A percentile compares a stretch with the other conserved stretches of the same genome.
Evolutionary conservation across 2,113 vertebrate genomes (phyloP).

Genomic region (Hylia prasina): DNA sequence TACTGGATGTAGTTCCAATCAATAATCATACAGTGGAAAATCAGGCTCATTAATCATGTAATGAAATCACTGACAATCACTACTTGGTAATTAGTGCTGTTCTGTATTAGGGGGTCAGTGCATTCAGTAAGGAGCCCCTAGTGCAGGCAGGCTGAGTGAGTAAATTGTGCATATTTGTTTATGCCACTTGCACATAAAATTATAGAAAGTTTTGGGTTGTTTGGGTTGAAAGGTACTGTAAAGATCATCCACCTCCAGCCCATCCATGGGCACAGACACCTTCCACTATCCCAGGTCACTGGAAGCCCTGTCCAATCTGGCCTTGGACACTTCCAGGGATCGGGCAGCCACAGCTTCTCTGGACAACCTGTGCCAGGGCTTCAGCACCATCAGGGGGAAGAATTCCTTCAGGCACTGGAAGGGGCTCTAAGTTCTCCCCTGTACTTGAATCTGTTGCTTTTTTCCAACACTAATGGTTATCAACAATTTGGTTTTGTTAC

Average conservation of each 20-base stretch:
- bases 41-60: conserved; percentile 19
- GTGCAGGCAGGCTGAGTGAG: background rate
- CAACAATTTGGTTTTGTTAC: background rate
- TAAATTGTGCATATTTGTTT: background rate
- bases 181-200: background rate
- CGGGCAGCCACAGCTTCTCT: background rate
- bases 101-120: background rate
- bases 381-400: fast-evolving
- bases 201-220: background rate
- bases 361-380: fast-evolving
- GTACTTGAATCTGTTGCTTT: background rate
- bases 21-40: background rate
- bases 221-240: background rate
- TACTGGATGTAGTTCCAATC: background rate
- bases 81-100: background rate
- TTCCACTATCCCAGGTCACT: background rate
- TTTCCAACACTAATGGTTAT: background rate
- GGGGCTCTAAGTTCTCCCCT: fast-evolving
- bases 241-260: background rate
- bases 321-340: background rate
- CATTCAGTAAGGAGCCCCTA: background rate
- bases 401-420: background rate
- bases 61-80: background rate
- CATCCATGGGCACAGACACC: background rate
- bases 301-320: fast-evolving